Evolutionary conservation across 2,113 vertebrate species (phyloP), one percentile per base, ranked within the genome.

Genomic region (Carassius carassius): DNA sequence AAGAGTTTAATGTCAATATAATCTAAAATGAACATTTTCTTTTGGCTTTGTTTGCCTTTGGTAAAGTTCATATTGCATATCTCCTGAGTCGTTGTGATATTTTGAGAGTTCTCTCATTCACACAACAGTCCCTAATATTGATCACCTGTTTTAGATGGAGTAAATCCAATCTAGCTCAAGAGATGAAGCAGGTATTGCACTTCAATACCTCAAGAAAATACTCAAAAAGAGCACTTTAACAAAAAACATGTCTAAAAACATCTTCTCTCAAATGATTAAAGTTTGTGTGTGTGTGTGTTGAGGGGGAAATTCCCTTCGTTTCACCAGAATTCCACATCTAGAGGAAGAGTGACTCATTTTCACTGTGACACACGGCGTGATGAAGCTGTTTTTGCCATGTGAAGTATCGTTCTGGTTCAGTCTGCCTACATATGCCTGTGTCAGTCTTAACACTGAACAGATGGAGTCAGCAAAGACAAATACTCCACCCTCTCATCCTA

Each of bases 371-470:
- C 63, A 70, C 29, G 0, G 47, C 6, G 7, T 82, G 47, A 70
- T 82, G 80, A 35, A 72, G 80, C 80, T 72, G 44, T 70, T 72
- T 72, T 54, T 14, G 17, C 56, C 5, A 58, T 37, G 56, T 62
- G 21, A 60, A 32, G 21, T 78, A 14, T 65, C 37, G 9, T 80
- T 65, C 13, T 65, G 56, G 78, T 65, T 41, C 37, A n/a, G 63
- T 44, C 47, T 70, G 17, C 19, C 16, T 70, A 11, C 17, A 81
- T 32, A 70, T 54, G 23, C 44, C 16, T 54, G 41, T 44, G 11
- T 82, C 65, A 70, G 47, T 7, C 49, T 82, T 70, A 82, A 56
- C 63, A 82, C 63, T 82, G 49, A 82, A 82, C 80, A 82, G 80
- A 82, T 82, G 80, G 65, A 70, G 41, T 81, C 23, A 37, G 58